phyloP scores from a whole-genome alignment of 2,797 vertebrate species.

The Gadopsis bispinosus region DNA sequence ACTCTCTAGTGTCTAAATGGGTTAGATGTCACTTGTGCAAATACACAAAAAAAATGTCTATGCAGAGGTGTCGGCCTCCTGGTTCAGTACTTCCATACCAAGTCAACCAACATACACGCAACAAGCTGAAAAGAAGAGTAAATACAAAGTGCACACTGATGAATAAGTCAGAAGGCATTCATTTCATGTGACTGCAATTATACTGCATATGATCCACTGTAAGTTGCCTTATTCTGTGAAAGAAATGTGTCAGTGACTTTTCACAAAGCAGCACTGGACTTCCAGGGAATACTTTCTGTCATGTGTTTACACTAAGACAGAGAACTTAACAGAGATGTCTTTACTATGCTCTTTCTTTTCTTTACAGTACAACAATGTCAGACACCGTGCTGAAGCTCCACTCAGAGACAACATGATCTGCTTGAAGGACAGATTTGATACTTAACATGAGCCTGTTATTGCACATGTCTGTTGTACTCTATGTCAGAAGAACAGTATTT shows the following conservation, averaged over 20 bases:
- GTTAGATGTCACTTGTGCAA: not conserved
- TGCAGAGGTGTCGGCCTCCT: not conserved
- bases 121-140: not conserved
- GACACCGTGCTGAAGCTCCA: not conserved
- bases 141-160: not conserved
- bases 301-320: not conserved
- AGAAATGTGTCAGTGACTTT: not conserved
- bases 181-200: slow-evolving; percentile 5
- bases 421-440: slow-evolving; percentile 8
- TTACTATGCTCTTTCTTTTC: not conserved
- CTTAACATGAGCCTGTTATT: slow-evolving; percentile 6
- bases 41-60: not conserved
- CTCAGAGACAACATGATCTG: slow-evolving; percentile 2
- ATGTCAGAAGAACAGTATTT: slow-evolving; percentile 10
- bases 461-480: slow-evolving; percentile 26
- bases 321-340: not conserved
- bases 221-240: not conserved
- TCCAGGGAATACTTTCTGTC: slow-evolving; percentile 5
- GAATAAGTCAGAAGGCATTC: not conserved
- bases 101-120: not conserved
- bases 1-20: not conserved
- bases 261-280: slow-evolving; percentile 11
- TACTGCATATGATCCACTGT: not conserved
- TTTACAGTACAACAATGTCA: not conserved
- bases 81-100: not conserved